Evolutionary conservation across 2,888 invertebrate genomes (phyloP).

Genomic region (Leptopilina myrica): DNA sequence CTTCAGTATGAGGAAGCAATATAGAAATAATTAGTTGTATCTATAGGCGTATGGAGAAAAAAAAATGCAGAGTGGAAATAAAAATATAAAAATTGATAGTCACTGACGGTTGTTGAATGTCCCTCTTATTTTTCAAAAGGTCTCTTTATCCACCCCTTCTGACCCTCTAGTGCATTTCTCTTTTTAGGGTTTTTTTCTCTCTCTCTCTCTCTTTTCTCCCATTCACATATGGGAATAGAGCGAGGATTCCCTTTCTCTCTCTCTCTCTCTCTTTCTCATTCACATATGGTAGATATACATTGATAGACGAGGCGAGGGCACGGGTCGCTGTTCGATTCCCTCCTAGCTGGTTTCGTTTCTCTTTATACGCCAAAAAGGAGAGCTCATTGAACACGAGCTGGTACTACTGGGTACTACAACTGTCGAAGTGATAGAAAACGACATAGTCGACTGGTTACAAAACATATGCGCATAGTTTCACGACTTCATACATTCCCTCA

Average conservation of each 20-base stretch:
- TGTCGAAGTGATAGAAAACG: constrained; percentile 26
- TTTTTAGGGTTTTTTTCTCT: constrained; percentile 27
- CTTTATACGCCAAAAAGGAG: constrained; percentile 21
- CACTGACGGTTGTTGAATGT: neutral
- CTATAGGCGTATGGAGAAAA: neutral
- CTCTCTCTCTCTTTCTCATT: constrained; percentile 43
- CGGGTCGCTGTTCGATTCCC: constrained; percentile 43
- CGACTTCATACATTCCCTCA: neutral
- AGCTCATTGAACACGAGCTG: constrained; percentile 20
- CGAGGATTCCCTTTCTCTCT: neutral
- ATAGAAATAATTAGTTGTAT: no score
- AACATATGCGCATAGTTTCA: neutral
- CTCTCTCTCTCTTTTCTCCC: constrained; percentile 23
- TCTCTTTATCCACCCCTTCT: constrained; percentile 5
- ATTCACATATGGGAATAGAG: no score
- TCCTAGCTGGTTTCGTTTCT: constrained; percentile 26
- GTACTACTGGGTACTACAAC: constrained; percentile 14
- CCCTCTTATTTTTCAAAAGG: neutral
- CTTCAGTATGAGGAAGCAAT: no score
- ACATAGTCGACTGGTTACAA: constrained; percentile 9
- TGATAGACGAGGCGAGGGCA: constrained; percentile 38
- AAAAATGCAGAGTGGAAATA: neutral
- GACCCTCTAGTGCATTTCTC: neutral
- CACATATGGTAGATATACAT: constrained; percentile 14
- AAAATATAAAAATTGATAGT: constrained; percentile 1